A percentile compares a stretch with the other conserved stretches of the same genome.
Conservation (phyloP, 2,888 invertebrate species). For the Spisula solida region DNA sequence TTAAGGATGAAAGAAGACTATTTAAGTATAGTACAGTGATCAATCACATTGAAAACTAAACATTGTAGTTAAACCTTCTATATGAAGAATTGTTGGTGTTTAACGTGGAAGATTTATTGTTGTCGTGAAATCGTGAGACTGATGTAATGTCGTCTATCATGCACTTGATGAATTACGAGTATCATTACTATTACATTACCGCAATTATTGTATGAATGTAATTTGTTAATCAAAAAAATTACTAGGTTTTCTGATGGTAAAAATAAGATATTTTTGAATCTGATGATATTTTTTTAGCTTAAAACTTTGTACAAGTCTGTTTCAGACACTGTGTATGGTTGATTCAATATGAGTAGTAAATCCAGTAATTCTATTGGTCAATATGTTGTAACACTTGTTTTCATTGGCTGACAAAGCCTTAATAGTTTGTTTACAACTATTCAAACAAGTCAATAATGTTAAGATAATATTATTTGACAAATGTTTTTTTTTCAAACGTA, state of each 20-base stretch:
- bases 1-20: no score
- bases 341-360: no score
- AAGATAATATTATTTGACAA: no score
- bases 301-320: no score
- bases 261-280: background rate
- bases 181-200: background rate
- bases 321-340: no score
- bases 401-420: no score
- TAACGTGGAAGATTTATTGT: background rate
- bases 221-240: background rate
- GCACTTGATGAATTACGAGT: background rate
- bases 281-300: no score
- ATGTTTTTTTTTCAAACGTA: no score
- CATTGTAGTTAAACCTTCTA: background rate
- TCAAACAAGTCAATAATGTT: no score
- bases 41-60: slow-evolving; percentile 13
- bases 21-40: background rate
- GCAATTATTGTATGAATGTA: background rate
- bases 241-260: background rate
- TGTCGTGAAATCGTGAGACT: slow-evolving; percentile 2
- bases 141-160: background rate
- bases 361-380: no score
- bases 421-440: no score
- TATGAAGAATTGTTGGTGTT: background rate
- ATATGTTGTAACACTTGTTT: no score